Percentiles rank a stretch among this genome's conserved stretches.
Conservation (phyloP, 1,140 invertebrate species). For the Melanaphis sacchari region DNA sequence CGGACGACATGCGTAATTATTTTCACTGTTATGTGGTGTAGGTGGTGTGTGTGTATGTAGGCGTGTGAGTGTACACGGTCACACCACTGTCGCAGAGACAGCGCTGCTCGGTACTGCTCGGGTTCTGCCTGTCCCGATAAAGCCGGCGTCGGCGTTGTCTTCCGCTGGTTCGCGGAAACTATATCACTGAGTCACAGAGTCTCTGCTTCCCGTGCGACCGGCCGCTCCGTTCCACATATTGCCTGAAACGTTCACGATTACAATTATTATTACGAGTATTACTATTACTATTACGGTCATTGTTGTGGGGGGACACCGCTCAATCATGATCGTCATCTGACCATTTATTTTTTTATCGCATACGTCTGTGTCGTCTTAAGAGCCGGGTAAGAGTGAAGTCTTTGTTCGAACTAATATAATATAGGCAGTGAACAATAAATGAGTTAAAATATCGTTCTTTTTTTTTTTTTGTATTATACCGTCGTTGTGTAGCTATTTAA, state of each 20-base stretch:
- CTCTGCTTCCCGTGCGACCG: background rate
- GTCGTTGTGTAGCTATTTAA: background rate
- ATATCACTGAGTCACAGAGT: background rate
- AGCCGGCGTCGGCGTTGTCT: background rate
- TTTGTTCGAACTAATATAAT: background rate
- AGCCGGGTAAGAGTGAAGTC: background rate
- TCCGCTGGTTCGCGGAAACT: background rate
- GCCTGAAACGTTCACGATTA: background rate
- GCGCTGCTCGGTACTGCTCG: background rate
- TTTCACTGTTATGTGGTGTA: background rate
- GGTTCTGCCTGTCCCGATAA: background rate
- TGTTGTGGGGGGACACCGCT: background rate
- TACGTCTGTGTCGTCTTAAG: background rate
- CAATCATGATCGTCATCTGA: background rate
- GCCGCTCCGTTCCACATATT: slow-evolving; percentile 9
- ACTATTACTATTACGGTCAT: background rate
- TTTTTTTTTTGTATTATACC: background rate
- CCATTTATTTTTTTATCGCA: background rate
- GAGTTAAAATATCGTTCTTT: background rate
- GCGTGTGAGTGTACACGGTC: background rate
- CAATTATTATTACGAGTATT: too few relatives aligned
- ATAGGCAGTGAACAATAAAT: background rate
- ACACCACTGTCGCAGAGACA: background rate
- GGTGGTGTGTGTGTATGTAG: too few relatives aligned
- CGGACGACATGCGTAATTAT: slow-evolving; percentile 12